phyloP scores from a whole-genome alignment of 2,113 vertebrate genomes.

The Limanda limanda region DNA sequence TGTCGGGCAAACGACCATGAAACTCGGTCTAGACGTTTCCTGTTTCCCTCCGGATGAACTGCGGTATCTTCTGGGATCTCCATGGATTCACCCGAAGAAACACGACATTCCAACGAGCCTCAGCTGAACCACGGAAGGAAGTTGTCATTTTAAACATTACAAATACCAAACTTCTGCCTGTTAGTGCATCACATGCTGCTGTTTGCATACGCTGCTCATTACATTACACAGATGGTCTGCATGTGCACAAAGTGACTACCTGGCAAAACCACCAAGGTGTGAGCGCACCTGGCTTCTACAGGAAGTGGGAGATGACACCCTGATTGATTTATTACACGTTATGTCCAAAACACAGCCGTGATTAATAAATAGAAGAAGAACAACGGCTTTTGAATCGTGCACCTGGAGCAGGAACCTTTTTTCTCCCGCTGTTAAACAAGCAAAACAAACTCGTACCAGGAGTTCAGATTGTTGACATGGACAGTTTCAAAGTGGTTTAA shows the following conservation, averaged over 20 bases:
- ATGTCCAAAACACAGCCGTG: not conserved
- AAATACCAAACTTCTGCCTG: too few species aligned
- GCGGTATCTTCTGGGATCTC: too few species aligned
- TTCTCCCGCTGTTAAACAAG: not conserved
- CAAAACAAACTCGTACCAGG: not conserved
- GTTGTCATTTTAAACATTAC: too few species aligned
- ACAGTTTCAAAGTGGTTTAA: not conserved
- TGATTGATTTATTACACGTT: conserved; percentile 1
- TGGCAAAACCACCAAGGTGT: not conserved
- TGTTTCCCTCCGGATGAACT: too few species aligned
- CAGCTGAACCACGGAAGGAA: too few species aligned
- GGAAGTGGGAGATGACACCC: not conserved
- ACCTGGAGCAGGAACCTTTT: not conserved
- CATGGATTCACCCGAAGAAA: too few species aligned
- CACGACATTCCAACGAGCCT: too few species aligned
- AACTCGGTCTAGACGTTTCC: too few species aligned
- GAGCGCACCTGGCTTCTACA: not conserved
- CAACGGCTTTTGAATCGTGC: not conserved
- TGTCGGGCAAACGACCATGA: too few species aligned
- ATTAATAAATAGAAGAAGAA: not conserved
- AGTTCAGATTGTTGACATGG: too few species aligned
- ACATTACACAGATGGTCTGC: not conserved
- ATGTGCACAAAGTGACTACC: not conserved
- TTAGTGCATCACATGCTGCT: too few species aligned
- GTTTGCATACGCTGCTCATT: too few species aligned